phyloP scores from a whole-genome alignment of 2,888 invertebrate genomes.

The Hesperia comma region DNA sequence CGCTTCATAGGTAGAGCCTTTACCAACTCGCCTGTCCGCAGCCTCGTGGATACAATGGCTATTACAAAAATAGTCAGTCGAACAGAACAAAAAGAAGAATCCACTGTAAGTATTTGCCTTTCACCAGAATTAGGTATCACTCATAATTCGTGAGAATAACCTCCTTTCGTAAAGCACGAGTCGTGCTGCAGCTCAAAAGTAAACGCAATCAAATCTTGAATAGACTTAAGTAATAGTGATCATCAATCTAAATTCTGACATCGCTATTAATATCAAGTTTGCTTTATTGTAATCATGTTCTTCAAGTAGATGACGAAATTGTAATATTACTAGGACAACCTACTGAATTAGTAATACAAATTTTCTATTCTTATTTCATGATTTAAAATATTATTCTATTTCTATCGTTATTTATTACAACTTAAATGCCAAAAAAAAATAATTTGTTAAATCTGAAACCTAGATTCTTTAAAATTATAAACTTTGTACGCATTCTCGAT shows the following conservation, averaged over 20 bases:
- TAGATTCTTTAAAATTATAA: too few species aligned
- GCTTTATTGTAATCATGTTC: slow-evolving; percentile 25
- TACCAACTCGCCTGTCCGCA: background rate
- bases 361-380: too few species aligned
- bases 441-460: too few species aligned
- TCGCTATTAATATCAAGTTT: slow-evolving; percentile 36
- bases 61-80: background rate
- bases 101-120: slow-evolving; percentile 24
- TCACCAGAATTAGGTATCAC: slow-evolving; percentile 35
- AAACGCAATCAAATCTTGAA: slow-evolving; percentile 36
- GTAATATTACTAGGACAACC: background rate
- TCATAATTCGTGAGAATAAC: slow-evolving; percentile 37
- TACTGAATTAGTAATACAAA: too few species aligned
- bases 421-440: too few species aligned
- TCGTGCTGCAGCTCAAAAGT: slow-evolving; percentile 33
- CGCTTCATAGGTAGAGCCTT: too few species aligned
- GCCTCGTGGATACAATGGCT: background rate
- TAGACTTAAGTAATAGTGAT: slow-evolving; percentile 35
- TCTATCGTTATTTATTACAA: too few species aligned
- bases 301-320: slow-evolving; percentile 15
- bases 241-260: slow-evolving; percentile 37
- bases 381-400: too few species aligned
- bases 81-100: slow-evolving; percentile 6
- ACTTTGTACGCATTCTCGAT: too few species aligned
- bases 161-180: slow-evolving; percentile 36